Base-by-base conservation (phyloP, 2,113 vertebrate species). In the Calypte anna region DNA sequence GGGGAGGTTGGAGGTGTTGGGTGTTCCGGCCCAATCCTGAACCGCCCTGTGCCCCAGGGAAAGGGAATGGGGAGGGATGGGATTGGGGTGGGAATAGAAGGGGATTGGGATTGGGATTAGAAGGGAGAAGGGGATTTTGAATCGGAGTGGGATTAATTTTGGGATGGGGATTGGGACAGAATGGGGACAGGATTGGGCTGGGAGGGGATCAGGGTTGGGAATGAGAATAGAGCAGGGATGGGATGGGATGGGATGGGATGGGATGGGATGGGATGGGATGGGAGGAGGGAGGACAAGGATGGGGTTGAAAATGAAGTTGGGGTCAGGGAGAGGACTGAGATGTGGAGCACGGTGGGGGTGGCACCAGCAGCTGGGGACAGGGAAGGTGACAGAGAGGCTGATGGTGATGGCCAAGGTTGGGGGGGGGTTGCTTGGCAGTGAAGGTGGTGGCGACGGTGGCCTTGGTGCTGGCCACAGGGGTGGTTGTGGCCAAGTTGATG, bases 401-500 rank as follows among this genome's bases (percentile, higher is more conserved):
- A 14, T 19, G 44, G 44, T 46, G 44, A 15, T 46, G 44, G 44
- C 12, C 46, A 46, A 46, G 17, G 46, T 17, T 46, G 46, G 5
- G n/a, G n/a, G n/a, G n/a, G n/a, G n/a, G n/a, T n/a, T 46, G 44
- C 6, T 17, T 12, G 33, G 0, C 25, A 27, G 12, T 9, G 38
- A 3, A 7, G 46, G 46, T 20, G 46, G 46, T 17, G 63, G 43
- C 6, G 14, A 14, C 27, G 57, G 12, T 23, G 7, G 40, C 40
- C 40, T 40, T 6, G 38, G 3, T 23, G 43, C 2, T 12, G 66
- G 2, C 1, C 38, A 7, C 10, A 23, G 7, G 4, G 48, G 20
- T 22, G 48, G 48, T 21, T 16, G 12, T 66, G 63, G 31, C n/a
- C 48, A 5, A 19, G 31, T 8, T 20, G 58, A 17, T 20, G 63